Evolutionary conservation across 2,888 invertebrate genomes (phyloP).

Genomic region (Gastracanthus pulcherrimus): DNA sequence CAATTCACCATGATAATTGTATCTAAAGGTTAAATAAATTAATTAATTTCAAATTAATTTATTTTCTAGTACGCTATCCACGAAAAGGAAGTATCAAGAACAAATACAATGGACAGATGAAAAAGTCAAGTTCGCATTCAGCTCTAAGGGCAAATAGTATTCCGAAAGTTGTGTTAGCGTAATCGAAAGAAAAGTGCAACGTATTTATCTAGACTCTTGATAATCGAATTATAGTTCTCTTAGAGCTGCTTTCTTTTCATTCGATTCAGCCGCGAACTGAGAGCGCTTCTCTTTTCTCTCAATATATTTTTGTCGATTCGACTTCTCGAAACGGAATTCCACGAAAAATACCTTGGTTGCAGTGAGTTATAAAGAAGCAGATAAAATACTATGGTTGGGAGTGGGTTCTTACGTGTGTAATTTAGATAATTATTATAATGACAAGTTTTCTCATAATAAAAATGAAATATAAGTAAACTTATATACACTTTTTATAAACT

Average conservation of each 20-base stretch:
- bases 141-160: neutral
- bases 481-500: too few species aligned
- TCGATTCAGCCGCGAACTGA: conserved; percentile 64
- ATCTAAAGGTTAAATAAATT: too few species aligned
- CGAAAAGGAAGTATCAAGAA: conserved; percentile 1
- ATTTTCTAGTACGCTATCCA: too few species aligned
- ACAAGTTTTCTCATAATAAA: too few species aligned
- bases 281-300: conserved; percentile 19
- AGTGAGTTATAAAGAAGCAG: neutral
- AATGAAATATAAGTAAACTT: too few species aligned
- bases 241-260: conserved; percentile 74
- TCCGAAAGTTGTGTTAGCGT: conserved; percentile 33
- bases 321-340: conserved; percentile 13
- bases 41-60: too few species aligned
- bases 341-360: neutral
- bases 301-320: neutral
- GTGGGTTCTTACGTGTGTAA: too few species aligned
- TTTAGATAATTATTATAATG: too few species aligned
- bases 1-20: too few species aligned
- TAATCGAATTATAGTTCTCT: conserved; percentile 71
- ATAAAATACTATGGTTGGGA: too few species aligned
- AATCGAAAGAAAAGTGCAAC: conserved; percentile 59
- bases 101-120: conserved; percentile 17
- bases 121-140: conserved; percentile 1
- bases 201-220: conserved; percentile 70